These are phyloP conservation scores for Hermatobates lingyangjiaoensis DNA, from an alignment of 1,140 invertebrate genomes.

Conservation along the genomic window DNA sequence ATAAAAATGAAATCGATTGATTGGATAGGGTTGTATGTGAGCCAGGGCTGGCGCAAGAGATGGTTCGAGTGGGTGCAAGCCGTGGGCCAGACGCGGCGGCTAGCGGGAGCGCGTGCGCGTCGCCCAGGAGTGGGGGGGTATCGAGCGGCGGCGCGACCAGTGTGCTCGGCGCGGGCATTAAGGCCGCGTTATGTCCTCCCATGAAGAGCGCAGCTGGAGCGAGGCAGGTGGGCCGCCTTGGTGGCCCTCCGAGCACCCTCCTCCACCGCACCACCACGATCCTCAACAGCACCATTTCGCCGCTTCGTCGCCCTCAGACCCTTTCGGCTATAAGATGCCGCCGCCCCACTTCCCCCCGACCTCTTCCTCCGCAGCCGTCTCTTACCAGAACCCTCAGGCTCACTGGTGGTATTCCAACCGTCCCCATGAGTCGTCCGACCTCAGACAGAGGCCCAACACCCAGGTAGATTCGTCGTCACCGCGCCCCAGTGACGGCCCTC, in stretches of 20 bases:
- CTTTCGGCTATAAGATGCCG: not conserved
- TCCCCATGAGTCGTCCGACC: not conserved
- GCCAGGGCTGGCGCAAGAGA: too few relatives aligned
- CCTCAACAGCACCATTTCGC: not conserved
- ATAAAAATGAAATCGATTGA: too few relatives aligned
- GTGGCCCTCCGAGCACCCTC: not conserved
- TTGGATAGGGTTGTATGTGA: too few relatives aligned
- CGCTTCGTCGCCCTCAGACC: not conserved
- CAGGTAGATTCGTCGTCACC: not conserved
- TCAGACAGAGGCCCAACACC: not conserved
- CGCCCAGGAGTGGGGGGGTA: too few relatives aligned
- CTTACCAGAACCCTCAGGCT: not conserved
- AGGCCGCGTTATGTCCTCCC: not conserved
- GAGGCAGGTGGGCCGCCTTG: not conserved
- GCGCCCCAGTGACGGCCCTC: not conserved
- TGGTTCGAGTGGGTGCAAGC: too few relatives aligned
- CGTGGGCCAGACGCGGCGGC: too few relatives aligned
- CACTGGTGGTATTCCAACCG: not conserved
- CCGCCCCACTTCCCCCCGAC: not conserved
- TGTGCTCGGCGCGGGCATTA: too few relatives aligned
- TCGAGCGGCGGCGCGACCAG: too few relatives aligned
- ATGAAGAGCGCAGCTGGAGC: conserved; percentile 5
- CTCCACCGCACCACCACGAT: not conserved
- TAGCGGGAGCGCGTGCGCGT: too few relatives aligned
- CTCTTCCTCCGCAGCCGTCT: not conserved